phyloP scores from a whole-genome alignment of 2,888 invertebrate genomes.

The Disparrhopalites patrizii region DNA sequence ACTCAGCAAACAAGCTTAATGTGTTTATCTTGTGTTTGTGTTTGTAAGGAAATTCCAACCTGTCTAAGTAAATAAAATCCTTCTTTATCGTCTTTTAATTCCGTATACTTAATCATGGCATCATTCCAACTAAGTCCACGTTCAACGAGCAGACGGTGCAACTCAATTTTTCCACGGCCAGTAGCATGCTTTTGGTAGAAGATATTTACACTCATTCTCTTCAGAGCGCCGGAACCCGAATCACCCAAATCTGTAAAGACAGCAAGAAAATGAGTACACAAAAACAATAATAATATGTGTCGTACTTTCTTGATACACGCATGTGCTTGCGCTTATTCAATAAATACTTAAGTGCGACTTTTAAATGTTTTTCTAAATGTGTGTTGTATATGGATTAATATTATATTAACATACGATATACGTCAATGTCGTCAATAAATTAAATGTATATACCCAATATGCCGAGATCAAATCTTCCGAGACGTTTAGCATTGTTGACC shows the following conservation, averaged over 20 bases:
- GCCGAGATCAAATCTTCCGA: constrained; percentile 93
- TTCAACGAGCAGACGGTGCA: constrained; percentile 90
- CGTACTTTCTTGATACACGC: no score
- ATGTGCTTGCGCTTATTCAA: no score
- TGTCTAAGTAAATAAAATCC: constrained; percentile 90
- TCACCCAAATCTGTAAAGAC: constrained; percentile 86
- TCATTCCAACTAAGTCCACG: constrained; percentile 87
- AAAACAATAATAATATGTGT: no score
- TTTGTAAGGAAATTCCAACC: constrained; percentile 50
- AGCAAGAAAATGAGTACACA: no score
- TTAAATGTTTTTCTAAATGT: no score
- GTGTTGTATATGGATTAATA: no score
- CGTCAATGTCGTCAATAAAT: no score
- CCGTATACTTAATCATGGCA: constrained; percentile 71
- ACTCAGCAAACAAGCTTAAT: no score
- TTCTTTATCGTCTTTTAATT: constrained; percentile 71
- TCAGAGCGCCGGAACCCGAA: constrained; percentile 56
- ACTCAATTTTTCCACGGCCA: constrained; percentile 86
- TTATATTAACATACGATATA: no score
- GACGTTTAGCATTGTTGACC: constrained; percentile 85
- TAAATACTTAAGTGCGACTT: no score
- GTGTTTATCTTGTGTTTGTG: no score
- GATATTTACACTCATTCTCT: constrained; percentile 72
- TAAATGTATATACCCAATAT: constrained; percentile 66
- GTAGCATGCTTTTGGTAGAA: constrained; percentile 86